Conservation (phyloP, 2,797 vertebrate genomes). For the Hafferia zeledoni region DNA sequence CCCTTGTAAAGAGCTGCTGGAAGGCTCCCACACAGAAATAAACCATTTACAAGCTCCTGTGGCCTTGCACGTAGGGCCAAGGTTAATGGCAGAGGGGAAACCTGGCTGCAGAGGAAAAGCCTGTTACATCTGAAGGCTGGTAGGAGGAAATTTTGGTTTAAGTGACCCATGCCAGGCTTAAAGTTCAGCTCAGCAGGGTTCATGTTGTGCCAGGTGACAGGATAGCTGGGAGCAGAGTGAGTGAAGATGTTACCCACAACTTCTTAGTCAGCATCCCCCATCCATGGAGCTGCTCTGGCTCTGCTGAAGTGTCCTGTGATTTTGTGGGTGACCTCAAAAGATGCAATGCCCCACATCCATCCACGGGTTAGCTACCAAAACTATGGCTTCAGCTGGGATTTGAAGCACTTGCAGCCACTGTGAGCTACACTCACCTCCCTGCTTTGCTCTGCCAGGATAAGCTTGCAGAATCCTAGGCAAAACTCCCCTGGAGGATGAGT, state of each 20-base stretch:
- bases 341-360: background rate
- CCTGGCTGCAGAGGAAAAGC: background rate
- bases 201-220: fast-evolving
- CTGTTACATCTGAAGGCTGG: background rate
- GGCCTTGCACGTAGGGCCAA: background rate
- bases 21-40: constrained; percentile 24
- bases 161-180: background rate
- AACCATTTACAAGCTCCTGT: constrained; percentile 19
- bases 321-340: background rate
- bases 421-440: background rate
- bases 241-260: background rate
- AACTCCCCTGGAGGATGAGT: background rate
- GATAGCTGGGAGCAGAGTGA: fast-evolving
- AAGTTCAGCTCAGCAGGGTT: background rate
- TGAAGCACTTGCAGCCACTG: background rate
- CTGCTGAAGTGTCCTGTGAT: background rate
- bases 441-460: fast-evolving
- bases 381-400: background rate
- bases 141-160: background rate
- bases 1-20: background rate
- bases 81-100: background rate
- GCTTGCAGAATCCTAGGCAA: background rate
- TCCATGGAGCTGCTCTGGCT: background rate
- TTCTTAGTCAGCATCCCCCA: fast-evolving
- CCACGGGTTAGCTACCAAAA: background rate